Evolutionary conservation across 1,140 invertebrate genomes (phyloP).

Genomic region (Cryptotermes secundus): DNA sequence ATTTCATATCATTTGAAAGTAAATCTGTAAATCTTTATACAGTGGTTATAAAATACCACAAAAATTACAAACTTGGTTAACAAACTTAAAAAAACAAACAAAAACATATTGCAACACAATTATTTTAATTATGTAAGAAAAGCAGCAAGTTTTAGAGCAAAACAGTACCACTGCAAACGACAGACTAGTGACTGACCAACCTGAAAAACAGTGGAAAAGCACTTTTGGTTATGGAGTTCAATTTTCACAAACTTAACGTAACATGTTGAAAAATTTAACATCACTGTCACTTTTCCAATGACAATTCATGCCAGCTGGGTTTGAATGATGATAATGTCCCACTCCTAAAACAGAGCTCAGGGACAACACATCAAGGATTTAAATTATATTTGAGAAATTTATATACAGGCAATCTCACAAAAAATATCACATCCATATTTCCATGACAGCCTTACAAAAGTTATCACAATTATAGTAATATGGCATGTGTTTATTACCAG

Average conservation of each 20-base stretch:
- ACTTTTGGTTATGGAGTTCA: too few relatives aligned
- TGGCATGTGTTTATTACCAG: not conserved
- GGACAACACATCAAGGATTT: not conserved
- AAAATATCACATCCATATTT: conserved; percentile 28
- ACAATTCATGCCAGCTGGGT: not conserved
- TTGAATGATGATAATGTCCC: not conserved
- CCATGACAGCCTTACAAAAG: conserved; percentile 24
- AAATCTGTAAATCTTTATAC: not conserved
- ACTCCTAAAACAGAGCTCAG: conserved; percentile 18
- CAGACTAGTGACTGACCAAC: not conserved
- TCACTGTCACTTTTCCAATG: not conserved
- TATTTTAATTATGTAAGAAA: not conserved
- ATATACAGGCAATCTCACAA: not conserved
- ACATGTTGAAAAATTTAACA: not conserved
- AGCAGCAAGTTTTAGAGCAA: not conserved
- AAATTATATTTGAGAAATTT: not conserved
- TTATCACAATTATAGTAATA: conserved; percentile 21
- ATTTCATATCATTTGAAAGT: not conserved
- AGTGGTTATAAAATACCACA: not conserved
- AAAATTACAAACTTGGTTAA: conserved; percentile 4
- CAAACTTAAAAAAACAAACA: not conserved
- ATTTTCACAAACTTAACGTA: not conserved
- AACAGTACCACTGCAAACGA: not conserved
- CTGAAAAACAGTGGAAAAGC: not conserved
- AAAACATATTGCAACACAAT: not conserved